A percentile compares a stretch with the other conserved stretches of the same genome.
Conservation (phyloP, 1,140 invertebrate species). For the Drosophila truncata region DNA sequence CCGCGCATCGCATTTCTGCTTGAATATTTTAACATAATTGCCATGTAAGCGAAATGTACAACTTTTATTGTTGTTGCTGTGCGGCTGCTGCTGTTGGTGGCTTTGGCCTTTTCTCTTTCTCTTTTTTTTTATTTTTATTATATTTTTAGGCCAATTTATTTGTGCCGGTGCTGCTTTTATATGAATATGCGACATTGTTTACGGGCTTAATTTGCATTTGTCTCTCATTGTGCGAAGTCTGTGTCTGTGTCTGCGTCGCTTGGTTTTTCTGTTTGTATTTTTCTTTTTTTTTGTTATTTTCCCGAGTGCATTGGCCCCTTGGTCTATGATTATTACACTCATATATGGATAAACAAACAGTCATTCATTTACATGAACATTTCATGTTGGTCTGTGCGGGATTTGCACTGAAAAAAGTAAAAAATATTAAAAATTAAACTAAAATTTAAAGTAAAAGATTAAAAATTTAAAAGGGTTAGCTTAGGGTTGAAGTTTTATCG, state of each 20-base stretch:
- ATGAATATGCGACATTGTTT: slow-evolving; percentile 63
- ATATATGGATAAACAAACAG: slow-evolving; percentile 26
- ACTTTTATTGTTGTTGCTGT: slow-evolving; percentile 45
- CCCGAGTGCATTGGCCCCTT: slow-evolving; percentile 41
- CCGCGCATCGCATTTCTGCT: slow-evolving; percentile 24
- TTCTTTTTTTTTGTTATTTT: slow-evolving; percentile 4
- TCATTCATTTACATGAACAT: slow-evolving; percentile 30
- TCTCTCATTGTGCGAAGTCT: slow-evolving; percentile 47
- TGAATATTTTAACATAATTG: slow-evolving; percentile 59
- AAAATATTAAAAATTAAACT: neutral
- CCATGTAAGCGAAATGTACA: slow-evolving; percentile 60
- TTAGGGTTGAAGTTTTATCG: neutral
- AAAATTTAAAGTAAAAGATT: too few relatives aligned
- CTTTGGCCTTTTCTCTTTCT: slow-evolving; percentile 13
- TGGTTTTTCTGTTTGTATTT: slow-evolving; percentile 19
- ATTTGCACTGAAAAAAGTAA: slow-evolving; percentile 2
- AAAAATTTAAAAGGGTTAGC: neutral
- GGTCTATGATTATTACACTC: slow-evolving; percentile 42
- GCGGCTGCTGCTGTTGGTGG: slow-evolving; percentile 7
- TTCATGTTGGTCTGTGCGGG: neutral
- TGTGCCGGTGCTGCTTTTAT: slow-evolving; percentile 28
- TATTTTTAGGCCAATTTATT: slow-evolving; percentile 64
- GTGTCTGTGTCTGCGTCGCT: slow-evolving; percentile 1
- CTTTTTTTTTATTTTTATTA: slow-evolving; percentile 8
- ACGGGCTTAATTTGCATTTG: slow-evolving; percentile 64